Base-by-base conservation (phyloP, 2,797 vertebrate species). In the Xiphorhynchus erythropygius region DNA sequence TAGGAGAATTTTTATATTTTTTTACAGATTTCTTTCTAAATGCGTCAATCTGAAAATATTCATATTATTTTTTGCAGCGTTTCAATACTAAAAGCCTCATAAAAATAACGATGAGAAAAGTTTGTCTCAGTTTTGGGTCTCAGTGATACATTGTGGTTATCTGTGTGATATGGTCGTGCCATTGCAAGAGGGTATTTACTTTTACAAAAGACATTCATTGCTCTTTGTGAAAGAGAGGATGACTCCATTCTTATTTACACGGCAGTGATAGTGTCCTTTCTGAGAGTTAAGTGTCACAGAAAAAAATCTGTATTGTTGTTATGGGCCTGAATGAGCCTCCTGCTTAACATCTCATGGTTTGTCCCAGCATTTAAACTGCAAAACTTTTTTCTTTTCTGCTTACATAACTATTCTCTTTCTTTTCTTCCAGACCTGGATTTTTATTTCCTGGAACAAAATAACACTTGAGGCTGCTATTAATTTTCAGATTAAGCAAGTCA, bases 401-500 rank as follows among this genome's bases (percentile, higher is more conserved):
- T 89, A 25, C 50, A 22, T 78, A 90, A 77, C 78, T 63, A 42
- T 95, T 50, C 70, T 57, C 37, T 70, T 87, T 70, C 71, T 76
- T 80, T 80, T 68, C 68, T 89, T 90, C 76, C 83, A 91, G 79
- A 79, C 33, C 55, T 92, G 89, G 84, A 53, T 92, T 94, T 94
- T 92, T 93, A 89, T 92, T 95, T 96, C 92, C 89, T 92, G 87
- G 76, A 96, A 94, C 65, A 88, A 84, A 93, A 84, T 78, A 89
- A 71, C 55, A 69, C 93, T 90, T 95, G 63, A 94, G 64, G 82
- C 62, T 81, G 41, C 77, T 87, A 93, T 92, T 96, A 94, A 92
- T 89, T 95, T 94, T 90, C 80, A 86, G 84, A 88, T 96, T 93
- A 94, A 96, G 91, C 73, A 93, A 92, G 79, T 93, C 87, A 85